A percentile compares a stretch with the other conserved stretches of the same genome.
These are phyloP conservation scores for Apistogramma diplotaenia DNA, from an alignment of 2,113 vertebrate genomes.

Conservation along the genomic window DNA sequence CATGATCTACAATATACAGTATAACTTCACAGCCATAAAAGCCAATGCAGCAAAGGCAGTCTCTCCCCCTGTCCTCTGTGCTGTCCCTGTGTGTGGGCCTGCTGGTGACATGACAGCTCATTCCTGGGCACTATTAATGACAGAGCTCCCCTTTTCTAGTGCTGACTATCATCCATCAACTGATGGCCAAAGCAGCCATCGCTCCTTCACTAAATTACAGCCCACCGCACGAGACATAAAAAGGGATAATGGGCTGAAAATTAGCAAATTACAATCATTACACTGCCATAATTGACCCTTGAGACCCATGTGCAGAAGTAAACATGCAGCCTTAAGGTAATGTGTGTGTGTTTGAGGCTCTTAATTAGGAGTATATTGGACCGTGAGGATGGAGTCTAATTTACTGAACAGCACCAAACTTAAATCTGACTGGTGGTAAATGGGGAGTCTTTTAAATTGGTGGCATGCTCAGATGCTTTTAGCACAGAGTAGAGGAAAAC, in stretches of 20 bases:
- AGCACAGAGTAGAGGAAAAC: not conserved
- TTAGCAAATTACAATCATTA: constrained; percentile 72
- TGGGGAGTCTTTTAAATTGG: not conserved
- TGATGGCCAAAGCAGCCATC: constrained; percentile 35
- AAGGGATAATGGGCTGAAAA: constrained; percentile 73
- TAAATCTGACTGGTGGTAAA: constrained; percentile 14
- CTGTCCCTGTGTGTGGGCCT: constrained; percentile 6
- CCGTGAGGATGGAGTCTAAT: constrained; percentile 50
- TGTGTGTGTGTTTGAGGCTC: not conserved
- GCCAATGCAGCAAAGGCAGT: not conserved
- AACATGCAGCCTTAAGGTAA: constrained; percentile 40
- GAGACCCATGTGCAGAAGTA: constrained; percentile 58
- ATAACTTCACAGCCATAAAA: not conserved
- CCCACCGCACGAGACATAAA: constrained; percentile 66
- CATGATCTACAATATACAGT: not conserved
- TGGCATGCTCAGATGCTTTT: not conserved
- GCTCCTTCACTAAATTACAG: constrained; percentile 67
- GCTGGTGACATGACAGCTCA: constrained; percentile 52
- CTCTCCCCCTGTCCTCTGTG: constrained; percentile 9
- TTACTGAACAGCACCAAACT: constrained; percentile 36
- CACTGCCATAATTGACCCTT: constrained; percentile 68
- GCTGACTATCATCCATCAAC: constrained; percentile 63
- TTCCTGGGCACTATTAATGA: constrained; percentile 66
- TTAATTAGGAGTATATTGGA: constrained; percentile 64
- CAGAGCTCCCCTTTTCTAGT: constrained; percentile 6